These are phyloP conservation scores for Malachius bipustulatus DNA, from an alignment of 2,888 invertebrate species.

Conservation along the genomic window DNA sequence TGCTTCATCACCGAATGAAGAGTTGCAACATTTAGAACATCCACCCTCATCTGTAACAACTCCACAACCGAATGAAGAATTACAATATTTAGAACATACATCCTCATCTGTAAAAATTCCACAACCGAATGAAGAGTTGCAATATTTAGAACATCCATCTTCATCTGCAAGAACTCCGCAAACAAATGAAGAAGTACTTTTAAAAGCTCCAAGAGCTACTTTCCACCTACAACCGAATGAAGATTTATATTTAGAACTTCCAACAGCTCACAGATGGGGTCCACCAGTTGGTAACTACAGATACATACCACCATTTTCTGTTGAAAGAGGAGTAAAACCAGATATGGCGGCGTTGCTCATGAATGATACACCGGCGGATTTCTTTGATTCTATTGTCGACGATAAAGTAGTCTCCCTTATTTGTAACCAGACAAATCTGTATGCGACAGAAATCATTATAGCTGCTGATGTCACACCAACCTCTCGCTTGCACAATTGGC, in stretches of 20 bases:
- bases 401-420: constrained; percentile 12
- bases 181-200: not conserved
- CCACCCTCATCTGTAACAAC: too few relatives aligned
- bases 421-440: constrained; percentile 14
- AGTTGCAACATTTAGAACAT: too few relatives aligned
- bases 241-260: constrained; percentile 3
- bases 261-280: constrained; percentile 3
- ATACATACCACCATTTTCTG: constrained; percentile 5
- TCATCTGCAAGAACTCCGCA: not conserved
- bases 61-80: too few relatives aligned
- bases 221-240: constrained; percentile 1
- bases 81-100: too few relatives aligned
- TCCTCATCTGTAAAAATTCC: too few relatives aligned
- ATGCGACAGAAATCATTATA: constrained; percentile 11
- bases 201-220: not conserved
- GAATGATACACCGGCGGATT: constrained; percentile 8
- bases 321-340: constrained; percentile 1
- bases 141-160: not conserved
- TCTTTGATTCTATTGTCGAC: constrained; percentile 15
- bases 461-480: constrained; percentile 7
- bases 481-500: constrained; percentile 11
- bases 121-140: too few relatives aligned
- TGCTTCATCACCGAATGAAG: constrained; percentile 2
- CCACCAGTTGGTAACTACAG: constrained; percentile 5
- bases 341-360: constrained; percentile 3